Percentiles rank a stretch among this genome's conserved stretches.
Conservation (phyloP, 2,113 vertebrate species). For the Spheniscus mendiculus region DNA sequence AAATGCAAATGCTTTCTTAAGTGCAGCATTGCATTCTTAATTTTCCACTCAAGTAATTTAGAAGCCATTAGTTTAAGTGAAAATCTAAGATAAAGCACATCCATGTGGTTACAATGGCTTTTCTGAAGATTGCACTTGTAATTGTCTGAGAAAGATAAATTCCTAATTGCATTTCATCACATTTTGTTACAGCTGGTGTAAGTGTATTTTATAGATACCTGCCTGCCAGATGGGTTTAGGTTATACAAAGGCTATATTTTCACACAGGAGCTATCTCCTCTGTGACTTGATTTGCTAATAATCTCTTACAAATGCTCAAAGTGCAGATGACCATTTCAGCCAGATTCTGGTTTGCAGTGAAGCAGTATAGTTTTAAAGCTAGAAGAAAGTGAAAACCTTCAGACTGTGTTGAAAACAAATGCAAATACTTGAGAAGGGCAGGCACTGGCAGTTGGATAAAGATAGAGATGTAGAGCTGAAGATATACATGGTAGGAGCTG, state of each 20-base stretch:
- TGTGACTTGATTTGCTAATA: neutral
- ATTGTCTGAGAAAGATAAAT: constrained; percentile 66
- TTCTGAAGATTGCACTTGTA: constrained; percentile 59
- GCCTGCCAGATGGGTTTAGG: neutral
- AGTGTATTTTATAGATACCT: neutral
- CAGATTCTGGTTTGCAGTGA: neutral
- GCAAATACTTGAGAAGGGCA: neutral
- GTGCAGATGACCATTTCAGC: neutral
- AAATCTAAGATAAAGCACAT: constrained; percentile 52
- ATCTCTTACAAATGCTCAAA: neutral
- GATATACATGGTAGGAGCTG: neutral
- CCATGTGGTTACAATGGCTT: constrained; percentile 35
- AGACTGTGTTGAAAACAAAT: neutral
- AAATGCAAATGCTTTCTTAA: constrained; percentile 64
- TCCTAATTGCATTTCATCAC: constrained; percentile 56
- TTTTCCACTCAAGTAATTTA: constrained; percentile 71
- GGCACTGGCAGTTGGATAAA: neutral
- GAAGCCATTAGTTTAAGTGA: constrained; percentile 69
- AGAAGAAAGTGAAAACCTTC: neutral
- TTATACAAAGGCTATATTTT: neutral
- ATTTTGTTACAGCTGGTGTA: neutral
- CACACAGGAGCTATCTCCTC: neutral
- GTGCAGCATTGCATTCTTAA: constrained; percentile 53
- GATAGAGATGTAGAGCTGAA: neutral
- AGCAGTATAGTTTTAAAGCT: neutral